Evolutionary conservation across 2,888 invertebrate species (phyloP).

Genomic region (Phortica magna): DNA sequence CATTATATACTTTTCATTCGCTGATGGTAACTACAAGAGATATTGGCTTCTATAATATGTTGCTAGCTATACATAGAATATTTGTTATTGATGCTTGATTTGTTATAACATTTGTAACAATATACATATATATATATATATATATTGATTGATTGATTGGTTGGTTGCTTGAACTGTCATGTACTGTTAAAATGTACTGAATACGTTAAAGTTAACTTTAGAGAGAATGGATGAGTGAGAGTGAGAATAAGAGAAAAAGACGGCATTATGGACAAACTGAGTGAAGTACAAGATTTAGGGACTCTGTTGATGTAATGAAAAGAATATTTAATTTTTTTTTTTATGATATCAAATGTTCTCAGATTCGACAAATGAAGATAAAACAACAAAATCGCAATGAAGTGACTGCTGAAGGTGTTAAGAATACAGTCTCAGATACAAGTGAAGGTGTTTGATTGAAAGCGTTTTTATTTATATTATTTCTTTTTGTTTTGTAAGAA

Average conservation of each 20-base stretch:
- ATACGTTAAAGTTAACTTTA: slow-evolving; percentile 7
- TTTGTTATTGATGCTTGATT: slow-evolving; percentile 27
- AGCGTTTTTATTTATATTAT: slow-evolving; percentile 15
- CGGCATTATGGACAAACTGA: neutral
- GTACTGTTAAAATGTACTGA: slow-evolving; percentile 48
- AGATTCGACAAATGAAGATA: neutral
- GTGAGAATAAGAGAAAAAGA: neutral
- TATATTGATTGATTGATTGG: slow-evolving; percentile 22
- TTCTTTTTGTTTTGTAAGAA: slow-evolving; percentile 44
- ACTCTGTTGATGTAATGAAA: neutral
- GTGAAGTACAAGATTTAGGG: neutral
- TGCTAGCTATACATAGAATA: slow-evolving; percentile 75
- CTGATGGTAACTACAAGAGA: slow-evolving; percentile 56
- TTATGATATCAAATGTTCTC: neutral
- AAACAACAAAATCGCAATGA: neutral
- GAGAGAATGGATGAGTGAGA: neutral
- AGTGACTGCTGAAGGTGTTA: neutral
- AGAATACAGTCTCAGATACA: neutral
- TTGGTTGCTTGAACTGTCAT: slow-evolving; percentile 46
- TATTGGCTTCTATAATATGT: slow-evolving; percentile 60
- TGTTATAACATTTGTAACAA: slow-evolving; percentile 41
- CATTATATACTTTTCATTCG: slow-evolving; percentile 10
- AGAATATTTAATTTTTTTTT: neutral
- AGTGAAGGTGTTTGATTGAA: neutral
- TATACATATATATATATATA: slow-evolving; percentile 36